phyloP scores from a whole-genome alignment of 1,140 invertebrate genomes.

The Planococcus citri region DNA sequence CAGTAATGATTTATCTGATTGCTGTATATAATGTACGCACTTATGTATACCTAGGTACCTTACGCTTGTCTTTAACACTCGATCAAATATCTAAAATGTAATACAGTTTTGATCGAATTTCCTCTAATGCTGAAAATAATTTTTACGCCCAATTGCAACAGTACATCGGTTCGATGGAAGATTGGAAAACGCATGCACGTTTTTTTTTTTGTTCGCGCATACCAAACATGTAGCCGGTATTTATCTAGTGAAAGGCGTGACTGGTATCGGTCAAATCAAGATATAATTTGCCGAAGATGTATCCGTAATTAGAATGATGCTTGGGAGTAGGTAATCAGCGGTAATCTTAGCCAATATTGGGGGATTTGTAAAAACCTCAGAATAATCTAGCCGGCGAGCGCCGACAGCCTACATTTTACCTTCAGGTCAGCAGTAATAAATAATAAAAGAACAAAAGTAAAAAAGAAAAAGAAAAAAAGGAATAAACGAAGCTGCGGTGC shows the following conservation, averaged over 20 bases:
- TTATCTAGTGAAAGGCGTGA: not conserved
- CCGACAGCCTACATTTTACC: not conserved
- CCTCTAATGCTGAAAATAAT: not conserved
- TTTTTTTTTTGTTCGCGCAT: not conserved
- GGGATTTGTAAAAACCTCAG: not conserved
- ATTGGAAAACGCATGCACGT: not conserved
- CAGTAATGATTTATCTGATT: not conserved
- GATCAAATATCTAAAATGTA: no score
- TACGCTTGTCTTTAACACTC: no score
- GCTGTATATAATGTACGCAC: not conserved
- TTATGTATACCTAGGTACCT: no score
- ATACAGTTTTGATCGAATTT: not conserved
- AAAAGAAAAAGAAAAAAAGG: not conserved
- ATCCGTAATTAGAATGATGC: slow-evolving; percentile 12
- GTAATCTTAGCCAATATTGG: not conserved
- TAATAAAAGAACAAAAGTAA: not conserved
- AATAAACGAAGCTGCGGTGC: not conserved
- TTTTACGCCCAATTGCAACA: not conserved
- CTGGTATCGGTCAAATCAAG: slow-evolving; percentile 12
- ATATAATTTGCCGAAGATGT: slow-evolving; percentile 15
- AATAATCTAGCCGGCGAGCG: not conserved
- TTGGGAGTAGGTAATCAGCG: slow-evolving; percentile 6
- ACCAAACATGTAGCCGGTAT: not conserved
- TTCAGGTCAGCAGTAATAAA: not conserved
- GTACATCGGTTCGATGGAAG: not conserved